Base-by-base conservation (phyloP, 2,888 invertebrate species). In the Caenorhabditis angaria region DNA sequence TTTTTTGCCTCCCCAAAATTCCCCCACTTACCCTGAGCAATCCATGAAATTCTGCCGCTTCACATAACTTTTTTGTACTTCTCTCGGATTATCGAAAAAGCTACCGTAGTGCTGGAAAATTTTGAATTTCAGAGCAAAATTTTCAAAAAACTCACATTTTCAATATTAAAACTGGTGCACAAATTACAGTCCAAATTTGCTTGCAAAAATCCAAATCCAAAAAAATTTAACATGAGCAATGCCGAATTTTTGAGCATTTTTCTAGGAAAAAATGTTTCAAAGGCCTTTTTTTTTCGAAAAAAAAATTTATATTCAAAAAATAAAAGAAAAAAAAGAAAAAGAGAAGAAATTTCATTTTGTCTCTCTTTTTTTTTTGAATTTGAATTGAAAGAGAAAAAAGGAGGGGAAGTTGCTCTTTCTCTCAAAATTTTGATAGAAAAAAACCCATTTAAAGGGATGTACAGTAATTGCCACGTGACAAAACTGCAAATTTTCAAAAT, bases 1-100 rank as follows among this genome's bases (percentile, higher is more conserved):
- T 27, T 27, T 54, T 54, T 54, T 24, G 3, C 5, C 3, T 12
- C 4, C 6, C 4, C 5, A 56, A 56, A 56, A 32, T 24, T 2
- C 22, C 6, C 8, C 6, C 22, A 22, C 25, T n/a, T 51, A 51
- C 35, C 57, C 56, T n/a, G 62, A 60, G 27, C 71, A 71, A 41
- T 66, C 71, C 14, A 65, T 65, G 1, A 61, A 29, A n/a, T 65
- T n/a, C n/a, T n/a, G n/a, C n/a, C n/a, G n/a, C n/a, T n/a, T 41
- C 5, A 62, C 71, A 27, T 51, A 18, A 10, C 18, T 10, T 6
- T 54, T 25, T 60, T 78, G 78, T 12, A 78, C 59, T 58, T 78
- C 78, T 50, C 78, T 61, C 6, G 78, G 78, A 65, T 76, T 78
- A 10, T 70, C 64, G 53, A 78, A 78, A 50, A 78, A 78, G 18